phyloP scores from a whole-genome alignment of 2,888 invertebrate species.

The Drosophila heteroneura region DNA sequence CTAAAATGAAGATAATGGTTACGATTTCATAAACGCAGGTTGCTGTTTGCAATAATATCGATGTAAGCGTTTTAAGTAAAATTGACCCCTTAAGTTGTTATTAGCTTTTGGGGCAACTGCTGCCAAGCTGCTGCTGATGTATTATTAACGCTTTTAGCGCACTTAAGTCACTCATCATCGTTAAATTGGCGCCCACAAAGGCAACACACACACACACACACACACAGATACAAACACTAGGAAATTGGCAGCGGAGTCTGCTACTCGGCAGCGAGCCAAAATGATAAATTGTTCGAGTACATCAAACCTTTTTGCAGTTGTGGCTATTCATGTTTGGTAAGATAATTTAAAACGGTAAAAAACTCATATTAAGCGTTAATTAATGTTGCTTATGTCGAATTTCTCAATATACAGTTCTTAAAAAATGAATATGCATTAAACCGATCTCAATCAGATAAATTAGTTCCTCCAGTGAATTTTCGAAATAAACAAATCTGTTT shows the following conservation, averaged over 20 bases:
- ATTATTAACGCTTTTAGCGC: conserved; percentile 11
- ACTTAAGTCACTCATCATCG: conserved; percentile 10
- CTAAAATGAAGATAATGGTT: background rate
- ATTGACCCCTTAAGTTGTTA: conserved; percentile 5
- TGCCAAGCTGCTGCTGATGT: background rate
- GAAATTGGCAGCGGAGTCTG: background rate
- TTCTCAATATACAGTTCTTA: background rate
- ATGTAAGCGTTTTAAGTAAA: conserved; percentile 1
- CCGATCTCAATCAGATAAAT: background rate
- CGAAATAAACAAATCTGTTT: background rate
- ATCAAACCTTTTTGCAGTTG: background rate
- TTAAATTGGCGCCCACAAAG: conserved; percentile 8
- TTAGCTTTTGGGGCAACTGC: conserved; percentile 1
- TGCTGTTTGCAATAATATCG: background rate
- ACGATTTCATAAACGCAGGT: background rate
- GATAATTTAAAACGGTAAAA: background rate
- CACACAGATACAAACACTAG: background rate
- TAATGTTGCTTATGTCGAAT: background rate
- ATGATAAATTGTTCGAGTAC: conserved; percentile 5
- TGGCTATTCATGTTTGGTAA: background rate
- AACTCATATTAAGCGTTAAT: background rate
- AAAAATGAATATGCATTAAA: background rate
- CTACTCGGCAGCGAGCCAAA: background rate
- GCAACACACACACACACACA: background rate
- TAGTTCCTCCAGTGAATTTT: background rate